phyloP scores from a whole-genome alignment of 2,113 vertebrate genomes.

The Tyto alba region DNA sequence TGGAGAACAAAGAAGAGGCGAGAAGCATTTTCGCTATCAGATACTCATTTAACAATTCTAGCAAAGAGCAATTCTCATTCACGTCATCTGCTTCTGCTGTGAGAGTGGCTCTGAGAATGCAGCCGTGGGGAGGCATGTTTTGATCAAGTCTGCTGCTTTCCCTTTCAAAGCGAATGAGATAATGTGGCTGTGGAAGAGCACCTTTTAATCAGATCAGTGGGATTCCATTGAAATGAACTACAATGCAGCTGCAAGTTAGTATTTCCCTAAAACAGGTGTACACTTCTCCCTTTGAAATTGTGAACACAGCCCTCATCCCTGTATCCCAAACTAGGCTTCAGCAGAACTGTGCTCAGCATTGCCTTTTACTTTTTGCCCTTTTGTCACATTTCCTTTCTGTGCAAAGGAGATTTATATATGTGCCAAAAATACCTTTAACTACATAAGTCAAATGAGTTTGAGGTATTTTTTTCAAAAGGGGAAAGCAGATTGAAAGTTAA shows the following conservation, averaged over 20 bases:
- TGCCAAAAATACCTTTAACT: background rate
- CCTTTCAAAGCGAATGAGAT: conserved; percentile 58
- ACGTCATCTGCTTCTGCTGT: conserved; percentile 12
- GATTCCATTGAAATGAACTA: conserved; percentile 19
- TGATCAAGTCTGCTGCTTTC: conserved; percentile 53
- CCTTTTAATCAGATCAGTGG: conserved; percentile 54
- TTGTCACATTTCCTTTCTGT: background rate
- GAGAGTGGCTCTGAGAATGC: conserved; percentile 32
- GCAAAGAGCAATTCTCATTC: conserved; percentile 47
- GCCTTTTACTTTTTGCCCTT: background rate
- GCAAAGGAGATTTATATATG: background rate
- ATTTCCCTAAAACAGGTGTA: conserved; percentile 33
- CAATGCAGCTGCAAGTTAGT: conserved; percentile 33
- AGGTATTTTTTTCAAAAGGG: background rate
- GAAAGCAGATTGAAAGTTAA: background rate
- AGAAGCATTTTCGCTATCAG: conserved; percentile 38
- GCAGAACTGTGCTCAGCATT: background rate
- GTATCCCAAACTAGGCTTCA: background rate
- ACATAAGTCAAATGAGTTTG: background rate
- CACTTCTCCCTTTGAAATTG: conserved; percentile 2
- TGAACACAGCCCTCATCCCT: background rate
- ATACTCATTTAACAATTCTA: conserved; percentile 41
- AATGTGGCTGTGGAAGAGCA: conserved; percentile 31
- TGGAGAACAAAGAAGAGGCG: conserved; percentile 36
- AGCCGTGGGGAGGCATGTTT: conserved; percentile 44